Base-by-base conservation (phyloP, 2,888 invertebrate genomes). In the Cephalotes varians region DNA sequence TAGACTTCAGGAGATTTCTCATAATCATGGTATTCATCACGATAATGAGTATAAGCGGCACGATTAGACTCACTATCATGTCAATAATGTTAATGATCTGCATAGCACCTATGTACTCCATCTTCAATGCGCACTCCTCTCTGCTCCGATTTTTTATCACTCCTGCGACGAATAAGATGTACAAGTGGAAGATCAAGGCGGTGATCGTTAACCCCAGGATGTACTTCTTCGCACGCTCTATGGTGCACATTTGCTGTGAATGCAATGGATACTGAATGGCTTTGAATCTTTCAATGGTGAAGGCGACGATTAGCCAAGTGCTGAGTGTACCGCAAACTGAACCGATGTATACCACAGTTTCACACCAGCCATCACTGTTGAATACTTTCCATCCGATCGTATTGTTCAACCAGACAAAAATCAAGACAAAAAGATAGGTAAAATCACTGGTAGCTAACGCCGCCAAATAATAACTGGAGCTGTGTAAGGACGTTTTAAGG, bases 231-330 rank as follows among this genome's bases (percentile, higher is more conserved):
- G 96, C 96, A 54, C 96, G 93, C 0, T 95, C 94, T 4, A 96
- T 95, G 0, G 96, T 96, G 90, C 96, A 96, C 91, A 96, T 95
- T 80, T 95, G 95, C 0, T 96, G 96, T 34, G 96, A 93, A 74
- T 95, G 95, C 15, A 96, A 91, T 0, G 96, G 96, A 90, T 96
- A 96, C 88, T 96, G 96, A 0, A 97, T 96, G 4, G 96, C 97
- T 58, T 97, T 96, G 93, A 96, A 97, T 77, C 97, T 94, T 91
- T 97, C 97, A 1, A 96, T 96, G 0, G 97, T 97, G 92, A 97
- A 97, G 0, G 96, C 96, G 6, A 97, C 97, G 51, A 96, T 96
- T 47, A 97, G 93, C 96, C 97, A 97, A 2, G 96, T 96, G 90
- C 96, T 96, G 15, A 97, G 92, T 73, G 96, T 96, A 85, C 96